Evolutionary conservation across 2,888 invertebrate genomes (phyloP), one percentile per base, ranked within the genome.

Genomic region (Leptinotarsa peninsularis): DNA sequence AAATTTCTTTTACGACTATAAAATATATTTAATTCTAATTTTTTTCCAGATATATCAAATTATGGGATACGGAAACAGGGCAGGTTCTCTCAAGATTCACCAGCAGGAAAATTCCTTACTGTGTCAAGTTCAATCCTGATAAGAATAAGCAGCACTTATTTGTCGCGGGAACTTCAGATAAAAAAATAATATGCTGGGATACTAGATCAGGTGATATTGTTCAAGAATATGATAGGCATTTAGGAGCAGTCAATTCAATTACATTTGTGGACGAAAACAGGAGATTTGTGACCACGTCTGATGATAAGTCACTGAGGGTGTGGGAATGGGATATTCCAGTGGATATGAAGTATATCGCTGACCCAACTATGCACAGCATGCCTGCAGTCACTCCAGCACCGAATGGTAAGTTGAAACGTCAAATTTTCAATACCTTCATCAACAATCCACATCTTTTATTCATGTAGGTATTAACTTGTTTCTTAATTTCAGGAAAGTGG

Each of bases 261-360:
- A 99, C 99, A 0, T 99, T 99, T 89, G 98, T 99, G 2, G 99
- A 99, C 88, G 98, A 98, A 85, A 99, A 99, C 90, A 90, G 99
- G 43, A 90, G 99, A 82, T 99, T 99, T 89, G 98, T 99, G 4
- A 98, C 99, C 18, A 99, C 99, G 0, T 99, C 99, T 0, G 99
- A 99, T 87, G 99, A 99, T 88, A 99, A 99, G 89, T 98, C 98
- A 86, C 91, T 99, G 82, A 90, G 99, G 71, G 98, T 99, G 67
- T 99, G 99, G 99, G 99, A 99, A 90, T 99, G 99, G 99, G 96
- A 97, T 86, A 97, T 97, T 84, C 97, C 97, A 0, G 99, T 99
- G 1, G 99, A 99, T 88, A 99, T 99, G 95, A 99, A 99, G 88
- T 98, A 99, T 88, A 99, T 99, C 80, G 99, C 99, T 1, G 99